Base-by-base conservation (phyloP, 2,113 vertebrate species). In the Odontophorus gujanensis region DNA sequence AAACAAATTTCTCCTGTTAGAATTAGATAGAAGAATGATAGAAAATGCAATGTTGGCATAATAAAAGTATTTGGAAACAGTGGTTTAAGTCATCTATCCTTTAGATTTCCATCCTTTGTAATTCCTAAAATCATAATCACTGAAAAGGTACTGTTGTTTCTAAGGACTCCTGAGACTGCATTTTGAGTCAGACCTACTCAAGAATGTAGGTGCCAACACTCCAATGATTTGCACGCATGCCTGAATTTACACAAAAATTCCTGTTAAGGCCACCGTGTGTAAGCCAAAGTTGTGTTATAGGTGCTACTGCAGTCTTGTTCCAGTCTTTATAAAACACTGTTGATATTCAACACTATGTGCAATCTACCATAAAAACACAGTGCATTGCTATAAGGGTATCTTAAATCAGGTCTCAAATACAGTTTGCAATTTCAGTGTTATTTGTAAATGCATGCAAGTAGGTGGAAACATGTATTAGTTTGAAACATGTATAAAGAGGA, bases 351-450 rank as follows among this genome's bases (percentile, higher is more conserved):
- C 12, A 69, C 10, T 24, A 25, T 34, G 38, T 68, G 13, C 19
- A 51, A 24, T 74, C 71, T 67, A 36, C 6, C 34, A 53, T 32
- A 0, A 0, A 72, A 67, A 50, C 40, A 5, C 17, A 12, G 4
- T 51, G 7, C 10, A 36, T 24, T 7, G 26, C 2, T 38, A 12
- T 75, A 58, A 48, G 8, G 1, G 0, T 71, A 6, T 40, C 17
- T 75, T 53, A 28, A 48, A 13, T 43, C 0, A 1, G 18, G 22
- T 77, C 6, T 48, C 76, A 86, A 63, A 48, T n/a, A n/a, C 17
- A 28, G 7, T 25, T 85, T 83, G n/a, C 26, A 59, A 40, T 13
- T 42, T 9, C 24, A 9, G 38, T 43, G 16, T 21, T 48, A 58
- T 63, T 85, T 76, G 30, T 58, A 59, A 76, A 34, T 40, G 1